Evolutionary conservation across 2,888 invertebrate genomes (phyloP), one percentile per base, ranked within the genome.

Genomic region (Apamea sordens): DNA sequence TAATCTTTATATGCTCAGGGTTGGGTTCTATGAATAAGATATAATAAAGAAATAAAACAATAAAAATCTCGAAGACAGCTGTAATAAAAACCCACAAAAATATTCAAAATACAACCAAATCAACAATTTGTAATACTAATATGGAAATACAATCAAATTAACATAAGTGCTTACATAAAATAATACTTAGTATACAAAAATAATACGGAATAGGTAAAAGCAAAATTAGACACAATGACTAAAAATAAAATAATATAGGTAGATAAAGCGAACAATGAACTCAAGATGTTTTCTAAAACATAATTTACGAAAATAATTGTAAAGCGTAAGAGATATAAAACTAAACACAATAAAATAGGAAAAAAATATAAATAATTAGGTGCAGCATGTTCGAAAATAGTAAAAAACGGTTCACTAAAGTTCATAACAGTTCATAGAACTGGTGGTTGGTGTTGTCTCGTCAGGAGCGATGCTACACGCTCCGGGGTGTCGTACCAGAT

Each of bases 401-500:
- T 82, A 67, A 79, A 87, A 80, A 80, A 85, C 81, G 76, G 72
- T 86, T 91, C 94, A 95, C 94, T 95, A 94, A 82, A 94, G 95
- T 95, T 94, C 93, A 84, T 94, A 92, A 92, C 79, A 91, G 91
- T 92, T 92, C 90, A 89, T 83, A 85, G 88, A 91, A 92, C 90
- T 93, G 91, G 91, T 87, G 88, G 90, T 92, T 92, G 92, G 92
- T 91, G 90, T 82, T 84, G 90, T 93, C 90, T 90, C 93, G 91
- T 89, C 95, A 92, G 95, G 94, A 94, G 91, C 96, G 96, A 93
- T 91, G 96, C 93, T 93, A 94, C 93, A 97, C 97, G 97, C 97
- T 96, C 97, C 97, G 98, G 98, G 98, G 98, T 99, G 99, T 98
- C 99, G 99, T 99, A 99, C 99, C 99, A 99, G 99, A 99, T 99